A percentile compares a stretch with the other conserved stretches of the same genome.
Evolutionary conservation across 2,888 invertebrate genomes (phyloP).

Genomic region (Furcula furcula): DNA sequence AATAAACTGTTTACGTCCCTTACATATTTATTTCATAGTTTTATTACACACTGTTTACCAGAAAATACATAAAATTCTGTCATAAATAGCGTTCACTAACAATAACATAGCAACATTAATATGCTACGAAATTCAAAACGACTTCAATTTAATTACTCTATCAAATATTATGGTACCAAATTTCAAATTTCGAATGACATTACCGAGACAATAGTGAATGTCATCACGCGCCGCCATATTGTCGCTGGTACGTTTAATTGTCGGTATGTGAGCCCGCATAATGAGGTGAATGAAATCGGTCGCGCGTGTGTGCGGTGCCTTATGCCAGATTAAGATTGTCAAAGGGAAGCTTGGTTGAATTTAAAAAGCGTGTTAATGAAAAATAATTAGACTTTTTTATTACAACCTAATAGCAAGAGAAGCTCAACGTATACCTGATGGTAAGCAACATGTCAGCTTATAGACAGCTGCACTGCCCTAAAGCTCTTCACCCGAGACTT

Average conservation of each 20-base stretch:
- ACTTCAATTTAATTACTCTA: slow-evolving; percentile 33
- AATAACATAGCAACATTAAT: slow-evolving; percentile 11
- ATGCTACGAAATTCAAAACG: slow-evolving; percentile 19
- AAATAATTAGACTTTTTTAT: too few relatives aligned
- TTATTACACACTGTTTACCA: too few relatives aligned
- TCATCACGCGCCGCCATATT: slow-evolving; percentile 33
- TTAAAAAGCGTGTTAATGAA: too few relatives aligned
- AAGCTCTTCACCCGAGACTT: too few relatives aligned
- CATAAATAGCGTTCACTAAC: neutral
- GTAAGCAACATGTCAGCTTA: too few relatives aligned
- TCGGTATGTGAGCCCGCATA: slow-evolving; percentile 65
- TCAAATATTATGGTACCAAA: slow-evolving; percentile 26
- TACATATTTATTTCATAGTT: too few relatives aligned
- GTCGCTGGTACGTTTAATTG: slow-evolving; percentile 45
- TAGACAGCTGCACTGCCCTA: too few relatives aligned
- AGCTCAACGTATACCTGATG: too few relatives aligned
- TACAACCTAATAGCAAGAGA: too few relatives aligned
- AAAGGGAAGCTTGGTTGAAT: too few relatives aligned
- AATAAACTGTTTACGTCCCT: too few relatives aligned
- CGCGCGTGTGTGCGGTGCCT: slow-evolving; percentile 41
- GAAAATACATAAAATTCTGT: too few relatives aligned
- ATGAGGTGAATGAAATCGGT: slow-evolving; percentile 35
- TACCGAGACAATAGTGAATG: slow-evolving; percentile 30
- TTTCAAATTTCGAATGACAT: slow-evolving; percentile 42
- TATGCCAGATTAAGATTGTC: slow-evolving; percentile 49